Base-by-base conservation (phyloP, 92 coral and sea anemone genomes). In the Siderastrea radians region DNA sequence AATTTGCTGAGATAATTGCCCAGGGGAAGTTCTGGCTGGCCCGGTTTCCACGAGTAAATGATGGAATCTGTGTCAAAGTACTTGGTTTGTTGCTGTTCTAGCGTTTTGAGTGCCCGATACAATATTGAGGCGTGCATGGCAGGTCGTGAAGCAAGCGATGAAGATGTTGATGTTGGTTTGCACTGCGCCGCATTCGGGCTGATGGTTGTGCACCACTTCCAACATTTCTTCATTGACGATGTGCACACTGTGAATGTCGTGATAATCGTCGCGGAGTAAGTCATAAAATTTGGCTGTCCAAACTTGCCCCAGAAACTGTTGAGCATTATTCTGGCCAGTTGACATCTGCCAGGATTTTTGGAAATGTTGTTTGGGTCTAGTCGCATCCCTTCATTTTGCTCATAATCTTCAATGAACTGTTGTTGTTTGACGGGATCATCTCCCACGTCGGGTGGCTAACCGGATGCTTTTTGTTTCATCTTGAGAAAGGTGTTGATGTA, bases 311-410 rank as follows among this genome's bases (percentile, higher is more conserved):
- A 57, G 53, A 78, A 44, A 7, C 52, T 58, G 15, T 59, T 78
- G 2, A 59, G 44, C 82, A 57, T 78, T 70, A 78, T n/a, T 59
- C 58, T 60, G 53, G 82, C 82, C 7, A 78, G 47, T 19, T 48
- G 11, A 2, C 82, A 50, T 38, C 9, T 78, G 0, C 69, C 82
- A 0, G 82, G 50, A 43, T 78, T 76, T 11, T 38, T 19, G 58
- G 16, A 54, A 15, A 58, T 58, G 6, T 73, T 48, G 51, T 3
- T 15, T 6, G 55, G 57, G 54, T 73, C 60, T 2, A 73, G 54
- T 4, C 38, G 38, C 2, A 73, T 73, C 6, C 57, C 55, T 47
- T 73, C 78, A 2, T 73, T 15, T 48, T 8, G 43, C 15, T 76
- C 55, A 46, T 76, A 76, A n/a, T 76, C 63, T 4, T 7, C 1